Evolutionary conservation across 2,888 invertebrate species (phyloP), one percentile per base, ranked within the genome.

Genomic region (Chymomyza procnemis): DNA sequence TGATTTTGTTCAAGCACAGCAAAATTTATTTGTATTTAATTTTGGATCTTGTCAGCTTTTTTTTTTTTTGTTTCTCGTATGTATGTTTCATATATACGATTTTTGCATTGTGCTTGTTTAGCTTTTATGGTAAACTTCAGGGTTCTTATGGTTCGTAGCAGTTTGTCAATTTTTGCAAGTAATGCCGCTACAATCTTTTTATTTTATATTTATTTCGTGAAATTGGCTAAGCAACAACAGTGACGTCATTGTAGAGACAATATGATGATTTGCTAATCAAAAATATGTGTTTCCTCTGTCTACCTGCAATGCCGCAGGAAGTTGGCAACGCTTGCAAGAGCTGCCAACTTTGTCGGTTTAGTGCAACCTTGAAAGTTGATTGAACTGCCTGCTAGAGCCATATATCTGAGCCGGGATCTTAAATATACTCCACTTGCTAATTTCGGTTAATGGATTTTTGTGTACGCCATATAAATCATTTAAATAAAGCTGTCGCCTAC

Each of bases 291-390:
- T 9, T 8, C 26, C 26, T 22, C 48, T n/a, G 22, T 41, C 12
- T 41, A 41, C 12, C 12, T 41, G 34, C 2, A 41, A 12, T 41
- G 34, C 34, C 34, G 34, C 34, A 50, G 50, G 50, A 50, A 50
- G 19, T 50, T 50, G 50, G 66, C 66, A 59, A 64, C 66, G 34
- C 48, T n/a, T 55, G 54, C n/a, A 30, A 61, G 50, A 46, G 41
- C n/a, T 41, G 34, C 34, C 34, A 41, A 50, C 50, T 50, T 18
- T 50, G 18, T 19, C 3, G 8, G 1, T n/a, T 50, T 50, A 73
- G 55, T 65, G 65, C 74, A 83, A 83, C 82, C 82, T 83, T 85
- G 82, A 83, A 79, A 80, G 82, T 83, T 83, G 84, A 85, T 77
- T 85, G 84, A 83, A 83, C 82, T 80, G 69, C 63, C 82, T 80